Evolutionary conservation across 2,797 vertebrate genomes (phyloP), one percentile per base, ranked within the genome.

Genomic region (Sebastes flavidus): DNA sequence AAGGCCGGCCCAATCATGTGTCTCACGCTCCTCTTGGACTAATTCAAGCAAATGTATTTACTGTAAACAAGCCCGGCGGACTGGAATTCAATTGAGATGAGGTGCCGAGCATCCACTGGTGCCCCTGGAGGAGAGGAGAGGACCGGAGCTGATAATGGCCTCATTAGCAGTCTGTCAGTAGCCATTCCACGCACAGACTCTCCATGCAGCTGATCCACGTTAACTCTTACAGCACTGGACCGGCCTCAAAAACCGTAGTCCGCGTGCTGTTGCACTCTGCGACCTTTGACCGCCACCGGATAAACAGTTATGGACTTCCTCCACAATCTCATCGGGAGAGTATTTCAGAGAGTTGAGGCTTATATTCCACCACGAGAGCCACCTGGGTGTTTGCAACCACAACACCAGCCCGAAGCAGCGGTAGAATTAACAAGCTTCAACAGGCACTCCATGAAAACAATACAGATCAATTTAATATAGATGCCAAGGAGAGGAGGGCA

Each of bases 131-230:
- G 91, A 94, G 87, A 89, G 77, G 82, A 91, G 90, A 92, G 88
- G 91, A 95, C 92, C 87, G 84, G 90, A 95, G 94, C 93, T 88
- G 94, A 95, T 96, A 96, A 96, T 96, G 93, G 94, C 93, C 95
- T 96, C 95, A 96, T 96, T 96, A 96, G 94, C 94, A 94, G 94
- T 92, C 94, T 95, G 95, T 96, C 95, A 96, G 94, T 93, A 93
- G 88, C 91, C 94, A 90, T 94, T 92, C 94, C 88, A 94, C 87
- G 84, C 91, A 90, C 81, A 83, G 82, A 66, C 90, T 88, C 87
- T 76, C 84, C 81, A 84, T 78, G 89, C 94, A 91, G 91, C 93
- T 89, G 89, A 92, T 91, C 88, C 87, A 86, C 75, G 49, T 92
- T 92, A 94, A 93, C 89, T 88, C 88, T 76, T 84, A 70, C 69